Evolutionary conservation across 2,113 vertebrate genomes (phyloP).

Genomic region (Holacanthus passer): DNA sequence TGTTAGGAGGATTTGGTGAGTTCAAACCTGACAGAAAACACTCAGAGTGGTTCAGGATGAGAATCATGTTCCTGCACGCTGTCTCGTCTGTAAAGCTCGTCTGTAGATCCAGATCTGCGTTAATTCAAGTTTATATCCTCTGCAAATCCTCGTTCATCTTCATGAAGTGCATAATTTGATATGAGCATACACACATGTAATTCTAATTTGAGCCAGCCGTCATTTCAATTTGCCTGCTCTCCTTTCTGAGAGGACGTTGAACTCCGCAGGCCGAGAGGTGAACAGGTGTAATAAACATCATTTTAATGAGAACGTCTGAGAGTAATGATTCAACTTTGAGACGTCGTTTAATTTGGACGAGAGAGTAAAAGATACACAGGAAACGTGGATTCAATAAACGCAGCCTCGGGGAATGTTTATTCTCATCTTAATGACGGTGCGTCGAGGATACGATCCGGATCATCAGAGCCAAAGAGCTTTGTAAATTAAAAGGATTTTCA

Average conservation of each 20-base stretch:
- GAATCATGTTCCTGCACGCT: no score
- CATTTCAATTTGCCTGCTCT: background rate
- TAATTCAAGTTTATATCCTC: background rate
- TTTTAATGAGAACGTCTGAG: background rate
- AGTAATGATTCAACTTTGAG: background rate
- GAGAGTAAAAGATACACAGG: background rate
- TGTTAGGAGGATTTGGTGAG: background rate
- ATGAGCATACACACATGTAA: background rate
- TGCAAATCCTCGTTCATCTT: slow-evolving; percentile 2
- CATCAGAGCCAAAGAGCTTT: background rate
- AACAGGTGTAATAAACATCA: background rate
- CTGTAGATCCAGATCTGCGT: background rate
- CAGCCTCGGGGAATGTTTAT: background rate
- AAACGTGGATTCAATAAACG: background rate
- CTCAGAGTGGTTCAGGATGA: background rate
- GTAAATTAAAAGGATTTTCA: no score
- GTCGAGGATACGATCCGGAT: background rate
- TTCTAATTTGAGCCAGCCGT: background rate
- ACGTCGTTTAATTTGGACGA: slow-evolving; percentile 14
- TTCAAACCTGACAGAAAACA: background rate
- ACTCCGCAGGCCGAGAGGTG: background rate
- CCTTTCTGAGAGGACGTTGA: background rate
- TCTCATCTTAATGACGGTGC: background rate
- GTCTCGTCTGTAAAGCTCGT: background rate
- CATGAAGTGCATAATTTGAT: background rate